Conservation (phyloP, 2,888 invertebrate genomes). For the Spilarctia lutea region DNA sequence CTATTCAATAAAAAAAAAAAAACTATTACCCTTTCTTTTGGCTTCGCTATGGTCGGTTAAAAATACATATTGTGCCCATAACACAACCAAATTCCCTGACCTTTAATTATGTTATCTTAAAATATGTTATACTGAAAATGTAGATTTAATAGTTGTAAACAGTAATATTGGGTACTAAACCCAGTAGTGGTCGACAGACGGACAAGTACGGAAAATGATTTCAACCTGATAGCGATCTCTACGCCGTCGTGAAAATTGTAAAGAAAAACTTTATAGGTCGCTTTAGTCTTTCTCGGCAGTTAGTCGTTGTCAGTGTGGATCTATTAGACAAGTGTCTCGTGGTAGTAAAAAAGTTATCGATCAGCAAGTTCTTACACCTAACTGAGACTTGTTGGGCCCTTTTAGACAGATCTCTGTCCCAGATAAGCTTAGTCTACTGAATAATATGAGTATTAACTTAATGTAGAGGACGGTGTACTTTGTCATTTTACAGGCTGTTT, state of each 20-base stretch:
- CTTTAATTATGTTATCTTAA: background rate
- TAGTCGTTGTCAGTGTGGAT: slow-evolving; percentile 28
- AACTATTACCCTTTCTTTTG: too few relatives aligned
- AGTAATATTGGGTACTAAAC: slow-evolving; percentile 6
- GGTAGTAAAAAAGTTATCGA: slow-evolving; percentile 32
- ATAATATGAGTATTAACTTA: slow-evolving; percentile 4
- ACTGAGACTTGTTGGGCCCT: slow-evolving; percentile 23
- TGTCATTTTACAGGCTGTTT: background rate
- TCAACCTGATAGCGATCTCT: slow-evolving; percentile 18
- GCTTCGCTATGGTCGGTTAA: too few relatives aligned
- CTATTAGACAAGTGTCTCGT: slow-evolving; percentile 34
- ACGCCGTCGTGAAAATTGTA: slow-evolving; percentile 1
- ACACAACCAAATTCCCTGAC: background rate
- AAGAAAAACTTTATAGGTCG: slow-evolving; percentile 26
- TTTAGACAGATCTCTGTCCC: slow-evolving; percentile 30
- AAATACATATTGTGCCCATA: too few relatives aligned
- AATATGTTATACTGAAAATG: background rate
- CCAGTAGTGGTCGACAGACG: background rate
- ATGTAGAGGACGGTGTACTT: background rate
- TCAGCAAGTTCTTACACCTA: slow-evolving; percentile 23
- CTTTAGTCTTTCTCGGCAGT: slow-evolving; percentile 22
- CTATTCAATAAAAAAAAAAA: too few relatives aligned
- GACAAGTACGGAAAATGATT: slow-evolving; percentile 18
- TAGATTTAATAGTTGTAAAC: background rate
- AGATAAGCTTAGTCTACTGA: slow-evolving; percentile 24